Conservation (phyloP, 2,888 invertebrate species). For the Rugalucina vietnamica region DNA sequence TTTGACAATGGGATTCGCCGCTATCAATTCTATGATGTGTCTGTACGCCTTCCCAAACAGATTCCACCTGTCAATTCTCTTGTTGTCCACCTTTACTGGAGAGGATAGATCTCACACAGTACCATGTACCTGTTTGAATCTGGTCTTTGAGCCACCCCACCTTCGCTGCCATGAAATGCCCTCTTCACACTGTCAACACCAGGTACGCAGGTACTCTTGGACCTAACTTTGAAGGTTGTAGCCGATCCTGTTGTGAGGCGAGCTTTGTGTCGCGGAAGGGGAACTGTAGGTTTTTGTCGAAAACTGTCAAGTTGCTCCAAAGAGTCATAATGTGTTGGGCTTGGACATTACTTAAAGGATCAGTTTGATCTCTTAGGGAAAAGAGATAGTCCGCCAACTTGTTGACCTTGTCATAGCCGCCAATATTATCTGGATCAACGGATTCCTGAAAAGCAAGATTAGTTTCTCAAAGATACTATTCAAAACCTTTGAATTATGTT, state of each 20-base stretch:
- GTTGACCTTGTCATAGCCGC: slow-evolving; percentile 15
- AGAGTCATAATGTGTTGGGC: slow-evolving; percentile 21
- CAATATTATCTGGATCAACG: slow-evolving; percentile 35
- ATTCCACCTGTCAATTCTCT: slow-evolving; percentile 21
- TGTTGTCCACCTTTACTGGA: slow-evolving; percentile 5
- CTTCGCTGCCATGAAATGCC: slow-evolving; percentile 23
- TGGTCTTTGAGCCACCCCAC: slow-evolving; percentile 41
- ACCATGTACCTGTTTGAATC: slow-evolving; percentile 41
- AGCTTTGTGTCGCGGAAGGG: slow-evolving; percentile 16
- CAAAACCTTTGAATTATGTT: too few species aligned
- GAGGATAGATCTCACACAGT: slow-evolving; percentile 25
- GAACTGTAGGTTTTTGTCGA: slow-evolving; percentile 25
- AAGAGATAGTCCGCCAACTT: slow-evolving; percentile 6
- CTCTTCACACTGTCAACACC: slow-evolving; percentile 39
- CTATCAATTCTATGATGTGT: slow-evolving; percentile 14
- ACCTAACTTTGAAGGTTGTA: slow-evolving; percentile 16
- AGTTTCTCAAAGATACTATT: too few species aligned
- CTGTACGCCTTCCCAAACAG: slow-evolving; percentile 19
- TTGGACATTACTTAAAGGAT: slow-evolving; percentile 18
- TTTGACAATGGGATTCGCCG: slow-evolving; percentile 7
- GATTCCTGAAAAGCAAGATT: slow-evolving; percentile 21
- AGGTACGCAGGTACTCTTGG: slow-evolving; percentile 18
- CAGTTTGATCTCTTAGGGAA: neutral
- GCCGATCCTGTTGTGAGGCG: neutral
- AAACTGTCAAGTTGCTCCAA: slow-evolving; percentile 21